A percentile compares a stretch with the other conserved stretches of the same genome.
phyloP scores from a whole-genome alignment of 2,888 invertebrate genomes.

The Calameuta filiformis region DNA sequence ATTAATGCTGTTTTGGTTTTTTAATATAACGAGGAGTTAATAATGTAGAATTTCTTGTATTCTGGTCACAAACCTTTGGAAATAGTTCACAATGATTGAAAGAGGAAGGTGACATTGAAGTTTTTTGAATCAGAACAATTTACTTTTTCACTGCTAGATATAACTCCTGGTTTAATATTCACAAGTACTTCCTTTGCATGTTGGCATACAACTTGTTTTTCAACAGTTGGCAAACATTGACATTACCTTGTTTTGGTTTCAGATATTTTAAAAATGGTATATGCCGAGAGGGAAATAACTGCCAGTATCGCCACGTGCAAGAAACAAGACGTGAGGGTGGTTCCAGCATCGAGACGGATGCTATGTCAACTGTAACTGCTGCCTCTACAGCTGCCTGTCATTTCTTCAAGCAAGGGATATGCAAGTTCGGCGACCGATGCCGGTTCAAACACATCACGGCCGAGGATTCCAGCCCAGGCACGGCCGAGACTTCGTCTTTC shows the following conservation, averaged over 20 bases:
- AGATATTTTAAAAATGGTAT: conserved; percentile 61
- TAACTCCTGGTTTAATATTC: not conserved
- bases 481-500: conserved; percentile 37
- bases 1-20: not conserved
- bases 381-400: conserved; percentile 43
- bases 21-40: not conserved
- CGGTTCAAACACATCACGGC: conserved; percentile 49
- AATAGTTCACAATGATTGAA: not conserved
- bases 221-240: not conserved
- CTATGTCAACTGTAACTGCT: conserved; percentile 22
- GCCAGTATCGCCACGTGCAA: conserved; percentile 56
- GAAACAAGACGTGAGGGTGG: conserved; percentile 33
- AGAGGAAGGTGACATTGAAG: not conserved
- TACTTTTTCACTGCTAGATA: not conserved
- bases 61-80: not conserved
- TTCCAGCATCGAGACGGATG: conserved; percentile 23
- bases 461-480: conserved; percentile 27
- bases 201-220: not conserved
- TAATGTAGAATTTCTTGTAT: not conserved
- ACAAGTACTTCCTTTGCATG: not conserved
- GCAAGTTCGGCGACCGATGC: conserved; percentile 57
- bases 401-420: conserved; percentile 59
- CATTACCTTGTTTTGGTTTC: conserved; percentile 16
- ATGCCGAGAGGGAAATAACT: conserved; percentile 59
- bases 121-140: not conserved